Evolutionary conservation across 2,888 invertebrate genomes (phyloP), one percentile per base, ranked within the genome.

Genomic region (Campoplex capitator): DNA sequence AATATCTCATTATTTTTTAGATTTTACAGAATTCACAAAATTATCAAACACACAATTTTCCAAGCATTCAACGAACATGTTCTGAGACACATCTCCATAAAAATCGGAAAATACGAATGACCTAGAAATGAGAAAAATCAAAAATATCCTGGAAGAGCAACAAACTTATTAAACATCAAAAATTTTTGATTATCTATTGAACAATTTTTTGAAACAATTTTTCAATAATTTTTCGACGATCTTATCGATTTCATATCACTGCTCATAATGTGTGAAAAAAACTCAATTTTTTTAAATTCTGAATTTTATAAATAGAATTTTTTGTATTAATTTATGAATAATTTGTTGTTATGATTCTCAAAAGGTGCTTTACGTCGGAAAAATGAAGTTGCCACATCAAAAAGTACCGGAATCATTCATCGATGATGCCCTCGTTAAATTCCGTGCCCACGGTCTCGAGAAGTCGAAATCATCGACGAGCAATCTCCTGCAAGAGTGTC

Each of bases 321-420:
- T n/a, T 32, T 1, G 13, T 32, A 16, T 62, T 16, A 62, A 62
- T 62, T 62, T 11, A 11, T 62, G 62, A 32, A 32, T 32, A 3
- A 32, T 32, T 32, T 62, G 32, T 13, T 32, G 7, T 32, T 62
- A 8, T 32, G 4, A 32, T 6, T 6, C 6, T 16, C 8, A 11
- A 3, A 93, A 98, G 97, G 98, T 98, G 3, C 95, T 98, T 88
- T 99, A 99, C 94, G 97, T 99, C 73, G 99, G 99, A 0, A 98
- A 98, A 95, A 98, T 98, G 73, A 96, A 97, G 89, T 82, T 90
- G 90, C 97, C 98, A 58, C 97, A 97, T 92, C 96, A 97, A 92
- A 98, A 98, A 93, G 97, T 98, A 0, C 97, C 98, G 0, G 97
- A 98, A 89, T 96, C 97, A 0, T 97, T 99, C 91, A 98, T 99